Conservation (phyloP, 2,888 invertebrate species). For the Lasioglossum leucozonium region DNA sequence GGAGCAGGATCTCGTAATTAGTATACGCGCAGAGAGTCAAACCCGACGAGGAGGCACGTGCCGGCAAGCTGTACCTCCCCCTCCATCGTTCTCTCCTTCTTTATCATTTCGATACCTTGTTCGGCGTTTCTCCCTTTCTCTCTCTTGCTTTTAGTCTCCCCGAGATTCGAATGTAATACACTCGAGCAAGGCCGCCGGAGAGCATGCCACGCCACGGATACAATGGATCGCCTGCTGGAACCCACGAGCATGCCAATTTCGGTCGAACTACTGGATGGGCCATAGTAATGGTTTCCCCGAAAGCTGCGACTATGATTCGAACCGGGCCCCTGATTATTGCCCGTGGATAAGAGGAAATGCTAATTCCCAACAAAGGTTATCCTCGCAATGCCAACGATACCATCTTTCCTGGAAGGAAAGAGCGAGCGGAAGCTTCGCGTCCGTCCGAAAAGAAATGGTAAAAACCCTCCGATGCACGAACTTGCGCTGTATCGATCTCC, state of each 20-base stretch:
- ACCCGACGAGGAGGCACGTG: slow-evolving; percentile 62
- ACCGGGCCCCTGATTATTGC: neutral
- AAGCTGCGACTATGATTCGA: neutral
- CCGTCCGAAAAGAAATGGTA: too few relatives aligned
- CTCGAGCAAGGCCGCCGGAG: slow-evolving; percentile 70
- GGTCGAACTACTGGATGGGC: slow-evolving; percentile 40
- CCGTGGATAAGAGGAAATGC: neutral
- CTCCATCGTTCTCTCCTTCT: slow-evolving; percentile 11
- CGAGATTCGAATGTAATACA: slow-evolving; percentile 67
- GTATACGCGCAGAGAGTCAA: slow-evolving; percentile 46
- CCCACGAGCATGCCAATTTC: slow-evolving; percentile 64
- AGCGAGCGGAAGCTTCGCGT: too few relatives aligned
- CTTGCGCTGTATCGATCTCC: too few relatives aligned
- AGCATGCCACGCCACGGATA: slow-evolving; percentile 65
- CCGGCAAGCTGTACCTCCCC: slow-evolving; percentile 37
- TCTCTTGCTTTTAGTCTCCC: slow-evolving; percentile 27
- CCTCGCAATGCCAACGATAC: neutral
- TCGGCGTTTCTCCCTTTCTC: neutral
- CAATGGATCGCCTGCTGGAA: slow-evolving; percentile 70
- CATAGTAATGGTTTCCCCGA: slow-evolving; percentile 2
- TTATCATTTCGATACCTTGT: neutral
- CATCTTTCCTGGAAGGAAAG: neutral
- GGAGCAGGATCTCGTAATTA: slow-evolving; percentile 47
- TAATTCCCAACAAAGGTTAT: neutral
- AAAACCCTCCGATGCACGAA: too few relatives aligned